A percentile compares a stretch with the other conserved stretches of the same genome.
Evolutionary conservation across 2,888 invertebrate genomes (phyloP).

Genomic region (Stenolophus ochropezus): DNA sequence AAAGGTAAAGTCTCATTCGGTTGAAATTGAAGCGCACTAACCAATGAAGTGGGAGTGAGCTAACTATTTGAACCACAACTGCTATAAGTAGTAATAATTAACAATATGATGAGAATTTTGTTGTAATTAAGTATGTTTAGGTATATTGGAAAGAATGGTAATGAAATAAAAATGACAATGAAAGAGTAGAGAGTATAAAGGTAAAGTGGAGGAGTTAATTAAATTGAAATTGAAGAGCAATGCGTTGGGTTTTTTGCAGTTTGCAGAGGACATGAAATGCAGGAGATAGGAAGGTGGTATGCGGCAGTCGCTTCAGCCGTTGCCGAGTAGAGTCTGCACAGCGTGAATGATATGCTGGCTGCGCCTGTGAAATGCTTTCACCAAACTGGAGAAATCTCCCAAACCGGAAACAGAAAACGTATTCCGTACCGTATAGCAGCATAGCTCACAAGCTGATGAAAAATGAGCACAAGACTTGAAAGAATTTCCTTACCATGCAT

Average conservation of each 20-base stretch:
- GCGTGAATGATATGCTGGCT: not conserved
- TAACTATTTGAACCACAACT: too few relatives aligned
- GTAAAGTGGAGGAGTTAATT: not conserved
- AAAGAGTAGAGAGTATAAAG: too few relatives aligned
- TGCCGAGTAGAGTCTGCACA: conserved; percentile 6
- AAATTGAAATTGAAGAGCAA: not conserved
- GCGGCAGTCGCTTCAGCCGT: not conserved
- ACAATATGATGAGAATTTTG: too few relatives aligned
- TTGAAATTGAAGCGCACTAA: too few relatives aligned
- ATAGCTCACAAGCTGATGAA: conserved; percentile 38
- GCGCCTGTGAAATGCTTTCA: not conserved
- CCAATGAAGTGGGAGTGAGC: too few relatives aligned
- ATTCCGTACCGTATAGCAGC: conserved; percentile 1
- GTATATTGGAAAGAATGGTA: too few relatives aligned
- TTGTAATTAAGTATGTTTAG: too few relatives aligned
- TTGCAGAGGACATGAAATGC: not conserved
- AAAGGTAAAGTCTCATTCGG: too few relatives aligned
- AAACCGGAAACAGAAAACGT: conserved; percentile 22
- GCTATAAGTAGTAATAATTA: too few relatives aligned
- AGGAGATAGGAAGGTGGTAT: not conserved
- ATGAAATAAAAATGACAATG: too few relatives aligned
- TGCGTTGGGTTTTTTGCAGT: not conserved
- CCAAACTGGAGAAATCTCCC: conserved; percentile 1
- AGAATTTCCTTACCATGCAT: conserved; percentile 53
- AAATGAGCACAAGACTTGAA: conserved; percentile 48